phyloP scores from a whole-genome alignment of 2,113 vertebrate genomes.

The Pangasianodon hypophthalmus region DNA sequence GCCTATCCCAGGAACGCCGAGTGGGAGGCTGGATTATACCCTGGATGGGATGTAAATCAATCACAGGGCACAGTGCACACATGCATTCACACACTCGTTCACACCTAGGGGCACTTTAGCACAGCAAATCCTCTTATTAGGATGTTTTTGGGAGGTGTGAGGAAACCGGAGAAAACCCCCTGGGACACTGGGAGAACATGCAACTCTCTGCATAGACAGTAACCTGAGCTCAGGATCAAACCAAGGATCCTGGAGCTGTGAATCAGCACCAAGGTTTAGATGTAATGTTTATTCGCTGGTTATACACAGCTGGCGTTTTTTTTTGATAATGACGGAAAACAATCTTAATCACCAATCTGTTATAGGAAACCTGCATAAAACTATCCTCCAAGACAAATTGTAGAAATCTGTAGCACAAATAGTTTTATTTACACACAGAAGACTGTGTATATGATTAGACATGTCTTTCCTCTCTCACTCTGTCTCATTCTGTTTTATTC shows the following conservation, averaged over 20 bases:
- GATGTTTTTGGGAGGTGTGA: neutral
- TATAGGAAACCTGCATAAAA: neutral
- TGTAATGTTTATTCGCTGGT: neutral
- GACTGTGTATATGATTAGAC: neutral
- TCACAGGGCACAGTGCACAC: neutral
- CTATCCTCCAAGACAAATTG: neutral
- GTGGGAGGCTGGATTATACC: neutral
- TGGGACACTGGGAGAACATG: neutral
- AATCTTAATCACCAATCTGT: neutral
- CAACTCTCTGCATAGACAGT: neutral
- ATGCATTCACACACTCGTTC: neutral
- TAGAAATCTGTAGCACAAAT: neutral
- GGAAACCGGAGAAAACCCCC: neutral
- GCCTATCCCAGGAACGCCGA: neutral
- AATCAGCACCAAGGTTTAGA: neutral
- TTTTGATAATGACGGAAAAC: neutral
- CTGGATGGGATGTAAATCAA: neutral
- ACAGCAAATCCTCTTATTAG: neutral
- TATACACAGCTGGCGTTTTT: neutral
- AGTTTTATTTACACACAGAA: slow-evolving; percentile 11
- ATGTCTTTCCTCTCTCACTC: neutral
- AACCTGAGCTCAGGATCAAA: neutral
- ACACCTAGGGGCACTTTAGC: neutral
- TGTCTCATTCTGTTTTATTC: neutral
- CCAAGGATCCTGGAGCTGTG: neutral